Percentiles rank a stretch among this genome's conserved stretches.
These are phyloP conservation scores for Fistularia tabacaria DNA, from an alignment of 2,797 vertebrate genomes.

Conservation along the genomic window DNA sequence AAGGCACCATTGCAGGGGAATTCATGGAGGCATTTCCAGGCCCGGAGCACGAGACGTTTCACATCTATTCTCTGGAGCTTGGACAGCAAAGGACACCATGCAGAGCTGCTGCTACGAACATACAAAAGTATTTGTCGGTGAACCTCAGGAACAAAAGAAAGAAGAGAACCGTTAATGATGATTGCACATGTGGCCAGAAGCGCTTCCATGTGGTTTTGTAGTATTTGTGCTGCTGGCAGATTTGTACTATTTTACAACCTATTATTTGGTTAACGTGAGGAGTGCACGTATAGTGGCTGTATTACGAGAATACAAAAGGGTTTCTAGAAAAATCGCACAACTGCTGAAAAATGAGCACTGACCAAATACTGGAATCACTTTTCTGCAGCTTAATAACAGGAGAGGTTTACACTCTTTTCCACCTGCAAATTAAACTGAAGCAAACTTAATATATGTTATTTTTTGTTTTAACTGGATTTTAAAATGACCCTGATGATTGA, in stretches of 20 bases:
- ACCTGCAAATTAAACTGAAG: no score
- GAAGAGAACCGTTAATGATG: background rate
- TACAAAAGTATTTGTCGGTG: slow-evolving; percentile 29
- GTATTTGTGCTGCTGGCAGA: no score
- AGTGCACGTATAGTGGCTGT: no score
- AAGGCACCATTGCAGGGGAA: slow-evolving; percentile 34
- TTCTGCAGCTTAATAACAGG: slow-evolving; percentile 1
- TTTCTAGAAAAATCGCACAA: background rate
- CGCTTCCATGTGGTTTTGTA: no score
- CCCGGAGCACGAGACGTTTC: slow-evolving; percentile 32
- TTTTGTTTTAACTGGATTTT: no score
- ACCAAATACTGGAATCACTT: background rate
- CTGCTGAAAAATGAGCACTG: background rate
- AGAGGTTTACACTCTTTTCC: background rate
- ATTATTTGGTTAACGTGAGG: no score
- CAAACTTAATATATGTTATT: no score
- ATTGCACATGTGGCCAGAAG: background rate
- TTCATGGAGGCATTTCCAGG: slow-evolving; percentile 40
- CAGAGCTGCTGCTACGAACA: slow-evolving; percentile 17
- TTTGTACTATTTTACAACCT: no score
- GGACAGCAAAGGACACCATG: slow-evolving; percentile 47
- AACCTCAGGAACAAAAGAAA: slow-evolving; percentile 27
- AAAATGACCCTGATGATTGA: no score
- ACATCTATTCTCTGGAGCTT: slow-evolving; percentile 24
- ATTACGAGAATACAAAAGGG: background rate